These are phyloP conservation scores for Bombylius major DNA, from an alignment of 2,888 invertebrate species.

Conservation along the genomic window DNA sequence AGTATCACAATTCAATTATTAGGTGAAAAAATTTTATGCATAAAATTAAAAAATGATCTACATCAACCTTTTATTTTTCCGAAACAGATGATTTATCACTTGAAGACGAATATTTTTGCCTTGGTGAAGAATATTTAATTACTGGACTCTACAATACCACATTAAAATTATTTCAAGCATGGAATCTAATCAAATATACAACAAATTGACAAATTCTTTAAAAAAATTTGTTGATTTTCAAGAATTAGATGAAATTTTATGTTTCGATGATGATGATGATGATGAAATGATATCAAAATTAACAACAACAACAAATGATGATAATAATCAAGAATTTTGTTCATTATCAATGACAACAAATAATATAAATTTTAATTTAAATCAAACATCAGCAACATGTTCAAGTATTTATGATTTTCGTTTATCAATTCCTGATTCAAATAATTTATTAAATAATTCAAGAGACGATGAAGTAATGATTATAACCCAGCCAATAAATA, in stretches of 20 bases:
- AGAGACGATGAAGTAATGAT: too few species aligned
- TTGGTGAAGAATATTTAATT: slow-evolving; percentile 26
- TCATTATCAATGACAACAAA: not conserved
- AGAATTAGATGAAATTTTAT: slow-evolving; percentile 20
- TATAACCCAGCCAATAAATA: too few species aligned
- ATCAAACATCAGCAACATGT: too few species aligned
- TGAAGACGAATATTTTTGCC: slow-evolving; percentile 19
- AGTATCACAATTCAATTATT: slow-evolving; percentile 20
- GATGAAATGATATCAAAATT: not conserved
- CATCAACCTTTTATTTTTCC: not conserved
- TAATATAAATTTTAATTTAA: too few species aligned
- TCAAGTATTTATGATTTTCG: too few species aligned
- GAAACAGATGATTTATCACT: slow-evolving; percentile 20
- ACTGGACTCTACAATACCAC: slow-evolving; percentile 25
- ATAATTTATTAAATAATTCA: too few species aligned
- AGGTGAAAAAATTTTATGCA: slow-evolving; percentile 16
- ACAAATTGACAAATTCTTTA: not conserved
- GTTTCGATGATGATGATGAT: slow-evolving; percentile 13
- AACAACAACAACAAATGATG: not conserved
- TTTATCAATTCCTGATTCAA: too few species aligned
- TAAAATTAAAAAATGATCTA: not conserved
- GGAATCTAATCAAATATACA: slow-evolving; percentile 23
- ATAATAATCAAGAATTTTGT: not conserved
- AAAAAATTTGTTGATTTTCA: not conserved
- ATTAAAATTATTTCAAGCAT: slow-evolving; percentile 27